Conservation (phyloP, 2,797 vertebrate genomes). For the Odontamblyopus lacepedii region DNA sequence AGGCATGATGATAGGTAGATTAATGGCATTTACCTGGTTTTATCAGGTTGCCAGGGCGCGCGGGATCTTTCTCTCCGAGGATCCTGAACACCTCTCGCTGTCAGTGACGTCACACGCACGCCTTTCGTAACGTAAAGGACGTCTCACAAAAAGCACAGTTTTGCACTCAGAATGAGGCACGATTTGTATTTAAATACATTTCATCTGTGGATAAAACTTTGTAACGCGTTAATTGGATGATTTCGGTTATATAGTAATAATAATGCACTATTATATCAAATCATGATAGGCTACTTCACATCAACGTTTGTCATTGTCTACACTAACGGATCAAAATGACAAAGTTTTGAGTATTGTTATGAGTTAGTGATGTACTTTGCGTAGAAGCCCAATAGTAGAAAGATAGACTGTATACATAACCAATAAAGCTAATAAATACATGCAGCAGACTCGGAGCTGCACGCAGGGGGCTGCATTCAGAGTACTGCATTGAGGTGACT, state of each 20-base stretch:
- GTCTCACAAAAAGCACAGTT: slow-evolving; percentile 2
- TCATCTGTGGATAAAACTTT: not conserved
- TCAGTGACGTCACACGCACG: slow-evolving; percentile 79
- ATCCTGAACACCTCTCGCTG: slow-evolving; percentile 84
- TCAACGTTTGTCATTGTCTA: not conserved
- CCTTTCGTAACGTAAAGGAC: slow-evolving; percentile 67
- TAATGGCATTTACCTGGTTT: slow-evolving; percentile 79
- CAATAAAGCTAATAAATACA: not conserved
- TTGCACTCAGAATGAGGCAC: not conserved
- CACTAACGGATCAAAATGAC: not conserved
- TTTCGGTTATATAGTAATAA: not conserved
- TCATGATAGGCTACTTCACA: not conserved
- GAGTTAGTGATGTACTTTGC: not conserved
- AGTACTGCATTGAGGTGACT: too few species aligned
- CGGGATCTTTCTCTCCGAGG: slow-evolving; percentile 84
- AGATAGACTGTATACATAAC: too few species aligned
- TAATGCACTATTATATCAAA: not conserved
- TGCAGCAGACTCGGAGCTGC: not conserved
- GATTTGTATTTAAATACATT: not conserved
- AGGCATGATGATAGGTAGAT: slow-evolving; percentile 50
- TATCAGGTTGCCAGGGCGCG: slow-evolving; percentile 81
- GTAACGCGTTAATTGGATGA: not conserved
- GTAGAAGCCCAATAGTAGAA: too few species aligned
- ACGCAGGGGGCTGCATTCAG: too few species aligned
- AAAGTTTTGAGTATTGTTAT: not conserved